A percentile compares a stretch with the other conserved stretches of the same genome.
These are phyloP conservation scores for Syrista parreyssii DNA, from an alignment of 2,888 invertebrate genomes.

Conservation along the genomic window DNA sequence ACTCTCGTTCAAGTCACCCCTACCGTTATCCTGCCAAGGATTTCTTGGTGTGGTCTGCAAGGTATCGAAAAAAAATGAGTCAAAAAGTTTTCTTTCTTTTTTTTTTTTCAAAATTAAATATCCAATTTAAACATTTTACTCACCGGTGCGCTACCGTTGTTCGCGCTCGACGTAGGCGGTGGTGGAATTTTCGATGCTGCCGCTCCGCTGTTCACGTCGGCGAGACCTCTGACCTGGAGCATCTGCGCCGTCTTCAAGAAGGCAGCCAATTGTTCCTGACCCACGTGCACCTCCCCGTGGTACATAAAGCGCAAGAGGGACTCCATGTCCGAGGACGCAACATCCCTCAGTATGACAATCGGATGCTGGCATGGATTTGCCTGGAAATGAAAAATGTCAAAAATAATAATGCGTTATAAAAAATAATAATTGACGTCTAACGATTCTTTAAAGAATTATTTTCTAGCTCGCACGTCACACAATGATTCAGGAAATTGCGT, in stretches of 20 bases:
- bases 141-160: constrained; percentile 80
- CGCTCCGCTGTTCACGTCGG: constrained; percentile 76
- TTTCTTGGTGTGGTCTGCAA: constrained; percentile 71
- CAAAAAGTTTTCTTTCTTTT: neutral
- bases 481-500: neutral
- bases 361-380: constrained; percentile 93
- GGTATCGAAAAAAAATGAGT: constrained; percentile 18
- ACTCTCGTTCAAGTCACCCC: constrained; percentile 69
- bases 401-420: neutral
- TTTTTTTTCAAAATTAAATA: neutral
- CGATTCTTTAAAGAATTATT: neutral
- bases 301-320: constrained; percentile 92
- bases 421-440: neutral
- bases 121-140: constrained; percentile 53
- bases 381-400: constrained; percentile 42
- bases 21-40: constrained; percentile 73
- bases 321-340: constrained; percentile 87
- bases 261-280: constrained; percentile 87
- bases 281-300: constrained; percentile 90
- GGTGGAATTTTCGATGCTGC: constrained; percentile 56
- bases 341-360: constrained; percentile 87
- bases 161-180: constrained; percentile 60
- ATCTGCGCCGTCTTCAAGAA: constrained; percentile 89
- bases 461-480: neutral
- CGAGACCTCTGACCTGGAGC: constrained; percentile 87